Conservation (phyloP, 64 coral and sea anemone species). For the Stichodactyla mertensii region DNA sequence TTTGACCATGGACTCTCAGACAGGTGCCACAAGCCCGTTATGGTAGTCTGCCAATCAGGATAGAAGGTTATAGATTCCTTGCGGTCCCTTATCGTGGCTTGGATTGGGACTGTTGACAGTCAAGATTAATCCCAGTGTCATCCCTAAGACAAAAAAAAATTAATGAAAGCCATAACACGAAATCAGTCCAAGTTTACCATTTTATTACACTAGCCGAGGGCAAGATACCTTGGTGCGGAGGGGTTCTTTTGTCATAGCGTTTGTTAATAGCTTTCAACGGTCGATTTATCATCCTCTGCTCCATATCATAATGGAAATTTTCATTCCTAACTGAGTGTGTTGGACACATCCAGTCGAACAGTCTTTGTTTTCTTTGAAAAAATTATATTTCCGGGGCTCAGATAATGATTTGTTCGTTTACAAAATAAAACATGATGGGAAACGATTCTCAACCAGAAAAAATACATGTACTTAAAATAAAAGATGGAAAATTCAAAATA, state of each 20-base stretch:
- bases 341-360: neutral
- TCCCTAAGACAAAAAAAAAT: neutral
- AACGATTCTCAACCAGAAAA: neutral
- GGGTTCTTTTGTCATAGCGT: neutral
- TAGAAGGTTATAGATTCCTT: neutral
- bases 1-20: slow-evolving; percentile 15
- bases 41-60: neutral
- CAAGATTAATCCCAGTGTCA: slow-evolving; percentile 6
- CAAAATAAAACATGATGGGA: neutral
- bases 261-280: neutral
- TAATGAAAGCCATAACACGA: neutral
- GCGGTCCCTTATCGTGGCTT: neutral
- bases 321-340: neutral
- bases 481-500: too few relatives aligned
- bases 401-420: neutral
- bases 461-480: neutral
- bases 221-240: neutral
- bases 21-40: slow-evolving; percentile 9
- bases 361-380: neutral
- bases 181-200: neutral
- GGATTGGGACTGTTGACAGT: slow-evolving; percentile 10
- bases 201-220: neutral
- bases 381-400: neutral
- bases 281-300: neutral
- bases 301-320: neutral